phyloP scores from a whole-genome alignment of 2,113 vertebrate genomes.

The Protomyctophum bolini region DNA sequence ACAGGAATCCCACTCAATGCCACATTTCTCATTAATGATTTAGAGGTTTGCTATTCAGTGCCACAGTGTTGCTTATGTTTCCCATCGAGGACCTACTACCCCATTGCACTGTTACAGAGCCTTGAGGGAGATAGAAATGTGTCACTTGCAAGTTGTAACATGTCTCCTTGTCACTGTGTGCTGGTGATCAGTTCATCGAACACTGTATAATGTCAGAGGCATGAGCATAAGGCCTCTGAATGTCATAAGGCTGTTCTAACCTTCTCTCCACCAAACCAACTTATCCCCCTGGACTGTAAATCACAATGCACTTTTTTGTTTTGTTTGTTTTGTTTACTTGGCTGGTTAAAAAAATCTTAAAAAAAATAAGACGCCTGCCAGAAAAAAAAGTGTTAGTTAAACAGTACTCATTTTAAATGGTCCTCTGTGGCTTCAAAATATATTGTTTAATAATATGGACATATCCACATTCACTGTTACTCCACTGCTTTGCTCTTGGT shows the following conservation, averaged over 20 bases:
- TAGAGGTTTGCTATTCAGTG: constrained; percentile 19
- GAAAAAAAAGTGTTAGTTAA: constrained; percentile 34
- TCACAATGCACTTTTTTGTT: constrained; percentile 30
- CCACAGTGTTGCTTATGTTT: neutral
- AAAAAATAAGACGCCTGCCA: neutral
- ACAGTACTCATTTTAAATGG: constrained; percentile 3
- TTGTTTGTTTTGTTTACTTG: constrained; percentile 8
- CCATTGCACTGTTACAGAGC: constrained; percentile 2
- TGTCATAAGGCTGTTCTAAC: constrained; percentile 35
- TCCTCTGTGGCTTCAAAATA: neutral
- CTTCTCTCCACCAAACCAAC: constrained; percentile 41
- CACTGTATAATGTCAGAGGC: constrained; percentile 68
- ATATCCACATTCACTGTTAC: neutral
- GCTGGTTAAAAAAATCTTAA: constrained; percentile 18
- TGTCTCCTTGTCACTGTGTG: constrained; percentile 58
- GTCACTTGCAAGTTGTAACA: constrained; percentile 41
- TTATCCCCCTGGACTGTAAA: constrained; percentile 43
- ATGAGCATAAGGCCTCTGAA: constrained; percentile 53
- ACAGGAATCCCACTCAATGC: constrained; percentile 31
- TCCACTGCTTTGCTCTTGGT: neutral
- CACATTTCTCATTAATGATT: constrained; percentile 24
- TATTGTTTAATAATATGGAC: constrained; percentile 2
- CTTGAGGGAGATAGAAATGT: constrained; percentile 24
- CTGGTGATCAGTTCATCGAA: constrained; percentile 73
- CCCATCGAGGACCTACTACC: constrained; percentile 25